Evolutionary conservation across 2,797 vertebrate genomes (phyloP), one percentile per base, ranked within the genome.

Genomic region (Passerculus sandwichensis): DNA sequence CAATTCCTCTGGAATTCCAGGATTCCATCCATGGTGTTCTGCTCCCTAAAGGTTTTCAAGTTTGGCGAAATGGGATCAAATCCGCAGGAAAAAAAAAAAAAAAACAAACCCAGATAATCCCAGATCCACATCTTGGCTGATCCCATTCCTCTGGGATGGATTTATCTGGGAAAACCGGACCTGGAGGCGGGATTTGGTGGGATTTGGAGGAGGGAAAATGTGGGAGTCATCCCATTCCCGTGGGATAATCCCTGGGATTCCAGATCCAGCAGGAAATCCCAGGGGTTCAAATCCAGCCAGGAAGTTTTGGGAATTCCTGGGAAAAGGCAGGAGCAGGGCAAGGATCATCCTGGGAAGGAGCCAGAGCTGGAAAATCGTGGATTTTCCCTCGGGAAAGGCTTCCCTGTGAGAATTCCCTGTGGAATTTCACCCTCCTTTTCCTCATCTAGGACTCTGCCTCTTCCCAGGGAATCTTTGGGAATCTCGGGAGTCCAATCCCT

Each of bases 131-230:
- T 42, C 40, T 14, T 30, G 60, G 29, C 40, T 62, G 61, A 44
- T 62, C 40, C 61, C 29, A 5, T 32, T 64, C 61, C 61, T 15
- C 23, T 9, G 29, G 40, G 20, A 32, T 64, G 61, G 14, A 32
- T 44, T 64, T 44, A 32, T 64, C 29, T 4, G 0, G 30, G 30
- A 44, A 64, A 64, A 32, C 1, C 21, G 0, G 29, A 22, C 4
- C 8, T 38, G 59, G 59, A 6, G 38, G 59, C 6, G 26, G 10
- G 59, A 27, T 27, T 27, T 29, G 36, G 40, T 62, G 29, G 60
- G 27, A 15, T 42, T 30, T 32, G 40, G 40, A 23, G 9, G 17
- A 21, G 61, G 32, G 61, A 40, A 40, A 40, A 15, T 44, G 11
- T 5, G 7, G 57, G 57, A 59, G 26, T 57, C 10, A 11, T 34